A percentile compares a stretch with the other conserved stretches of the same genome.
Conservation (phyloP, 2,797 vertebrate species). For the Molossus molossus region DNA sequence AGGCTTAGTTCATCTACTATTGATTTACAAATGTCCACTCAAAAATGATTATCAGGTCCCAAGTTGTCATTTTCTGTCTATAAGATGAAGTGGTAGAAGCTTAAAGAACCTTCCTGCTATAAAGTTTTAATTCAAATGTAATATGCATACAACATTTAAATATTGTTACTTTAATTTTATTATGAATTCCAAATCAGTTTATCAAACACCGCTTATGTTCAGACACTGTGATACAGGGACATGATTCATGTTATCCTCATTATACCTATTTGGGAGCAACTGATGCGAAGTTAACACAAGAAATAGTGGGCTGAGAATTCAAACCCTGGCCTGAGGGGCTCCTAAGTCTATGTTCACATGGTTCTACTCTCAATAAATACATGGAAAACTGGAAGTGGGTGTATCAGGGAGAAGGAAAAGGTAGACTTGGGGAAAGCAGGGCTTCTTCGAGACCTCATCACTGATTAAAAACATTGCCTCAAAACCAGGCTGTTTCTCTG, state of each 20-base stretch:
- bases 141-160: not conserved
- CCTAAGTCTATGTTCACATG: not conserved
- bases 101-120: not conserved
- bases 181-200: not conserved
- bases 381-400: not conserved
- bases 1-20: not conserved
- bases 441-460: not conserved
- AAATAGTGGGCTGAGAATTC: not conserved
- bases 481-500: not conserved
- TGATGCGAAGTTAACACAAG: not conserved
- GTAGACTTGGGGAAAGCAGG: not conserved
- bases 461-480: not conserved
- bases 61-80: not conserved
- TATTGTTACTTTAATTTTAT: slow-evolving; percentile 2
- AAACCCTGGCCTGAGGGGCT: not conserved
- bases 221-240: not conserved
- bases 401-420: not conserved
- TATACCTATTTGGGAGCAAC: not conserved
- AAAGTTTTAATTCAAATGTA: not conserved
- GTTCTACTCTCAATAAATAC: not conserved
- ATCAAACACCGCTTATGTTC: not conserved
- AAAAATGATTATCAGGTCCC: not conserved
- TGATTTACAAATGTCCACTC: not conserved
- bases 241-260: not conserved
- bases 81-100: not conserved